phyloP scores from a whole-genome alignment of 2,113 vertebrate genomes.

The Genyomyrus donnyi region DNA sequence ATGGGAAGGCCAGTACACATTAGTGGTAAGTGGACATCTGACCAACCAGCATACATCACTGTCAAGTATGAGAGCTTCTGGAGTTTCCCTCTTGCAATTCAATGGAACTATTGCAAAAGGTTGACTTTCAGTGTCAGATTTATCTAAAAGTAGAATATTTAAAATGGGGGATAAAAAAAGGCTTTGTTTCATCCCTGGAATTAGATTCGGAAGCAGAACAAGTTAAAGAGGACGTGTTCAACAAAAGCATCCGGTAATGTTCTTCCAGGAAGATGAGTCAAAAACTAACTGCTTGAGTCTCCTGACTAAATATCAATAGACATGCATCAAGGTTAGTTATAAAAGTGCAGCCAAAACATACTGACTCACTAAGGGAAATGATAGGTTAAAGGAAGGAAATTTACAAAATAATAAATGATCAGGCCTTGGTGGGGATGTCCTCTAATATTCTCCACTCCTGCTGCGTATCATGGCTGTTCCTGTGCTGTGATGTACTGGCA shows the following conservation, averaged over 20 bases:
- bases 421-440: neutral
- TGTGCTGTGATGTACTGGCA: neutral
- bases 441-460: neutral
- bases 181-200: neutral
- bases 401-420: neutral
- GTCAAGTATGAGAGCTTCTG: neutral
- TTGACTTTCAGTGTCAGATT: neutral
- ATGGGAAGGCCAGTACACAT: neutral
- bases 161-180: neutral
- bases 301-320: neutral
- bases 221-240: neutral
- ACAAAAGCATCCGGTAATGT: neutral
- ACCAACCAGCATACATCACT: neutral
- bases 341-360: neutral
- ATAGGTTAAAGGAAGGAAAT: conserved; percentile 13
- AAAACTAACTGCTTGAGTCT: neutral
- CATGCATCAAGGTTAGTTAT: neutral
- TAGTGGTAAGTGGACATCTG: neutral
- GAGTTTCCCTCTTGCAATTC: neutral
- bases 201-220: neutral
- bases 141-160: neutral
- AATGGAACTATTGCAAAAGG: neutral
- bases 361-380: neutral
- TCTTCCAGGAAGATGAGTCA: neutral
- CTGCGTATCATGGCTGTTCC: neutral